phyloP scores from a whole-genome alignment of 1,140 invertebrate genomes.

The Centruroides vittatus region DNA sequence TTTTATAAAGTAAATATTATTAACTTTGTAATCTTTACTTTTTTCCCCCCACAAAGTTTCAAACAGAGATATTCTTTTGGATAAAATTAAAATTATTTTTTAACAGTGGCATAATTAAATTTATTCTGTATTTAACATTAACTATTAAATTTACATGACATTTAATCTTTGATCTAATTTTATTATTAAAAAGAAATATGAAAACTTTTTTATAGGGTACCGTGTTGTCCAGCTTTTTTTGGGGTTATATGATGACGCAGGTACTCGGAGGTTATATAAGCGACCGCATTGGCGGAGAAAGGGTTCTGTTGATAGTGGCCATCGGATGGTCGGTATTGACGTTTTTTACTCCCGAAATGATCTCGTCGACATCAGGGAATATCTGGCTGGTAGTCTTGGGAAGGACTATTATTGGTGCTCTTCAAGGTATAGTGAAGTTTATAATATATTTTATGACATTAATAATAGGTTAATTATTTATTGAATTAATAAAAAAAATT shows the following conservation, averaged over 20 bases:
- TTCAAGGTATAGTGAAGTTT: slow-evolving; percentile 38
- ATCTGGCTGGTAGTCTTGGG: slow-evolving; percentile 44
- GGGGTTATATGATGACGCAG: slow-evolving; percentile 59
- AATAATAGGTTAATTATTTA: neutral
- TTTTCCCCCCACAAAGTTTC: too few species aligned
- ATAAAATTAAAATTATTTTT: too few species aligned
- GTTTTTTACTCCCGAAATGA: slow-evolving; percentile 48
- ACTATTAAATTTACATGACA: too few species aligned
- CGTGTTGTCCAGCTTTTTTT: slow-evolving; percentile 57
- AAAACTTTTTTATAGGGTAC: slow-evolving; percentile 33
- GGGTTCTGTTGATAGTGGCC: slow-evolving; percentile 45
- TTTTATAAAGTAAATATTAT: too few species aligned
- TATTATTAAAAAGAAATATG: neutral
- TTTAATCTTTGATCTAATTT: too few species aligned
- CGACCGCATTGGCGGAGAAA: slow-evolving; percentile 50
- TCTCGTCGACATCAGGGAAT: slow-evolving; percentile 40
- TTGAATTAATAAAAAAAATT: neutral
- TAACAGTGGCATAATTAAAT: too few species aligned
- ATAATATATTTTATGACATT: neutral
- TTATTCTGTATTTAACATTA: too few species aligned
- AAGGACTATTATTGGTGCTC: slow-evolving; percentile 47
- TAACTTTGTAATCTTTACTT: too few species aligned
- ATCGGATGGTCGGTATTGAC: slow-evolving; percentile 50
- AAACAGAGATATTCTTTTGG: too few species aligned
- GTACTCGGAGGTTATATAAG: slow-evolving; percentile 50